phyloP scores from a whole-genome alignment of 2,888 invertebrate genomes.

The Anoncus sp. region DNA sequence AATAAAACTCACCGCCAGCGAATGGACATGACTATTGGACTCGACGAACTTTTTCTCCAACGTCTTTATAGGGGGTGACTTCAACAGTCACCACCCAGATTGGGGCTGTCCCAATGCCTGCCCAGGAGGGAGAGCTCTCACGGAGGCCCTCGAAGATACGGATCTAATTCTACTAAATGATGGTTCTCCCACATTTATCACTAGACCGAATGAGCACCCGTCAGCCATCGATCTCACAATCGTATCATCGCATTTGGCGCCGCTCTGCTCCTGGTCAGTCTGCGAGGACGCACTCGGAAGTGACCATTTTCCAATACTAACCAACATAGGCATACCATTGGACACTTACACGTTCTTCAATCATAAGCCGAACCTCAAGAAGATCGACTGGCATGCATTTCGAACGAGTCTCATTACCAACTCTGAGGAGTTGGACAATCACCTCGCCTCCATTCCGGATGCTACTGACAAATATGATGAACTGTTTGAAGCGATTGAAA shows the following conservation, averaged over 20 bases:
- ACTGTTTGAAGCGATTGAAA: no score
- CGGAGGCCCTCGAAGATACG: neutral
- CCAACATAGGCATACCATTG: neutral
- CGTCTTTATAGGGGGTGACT: constrained; percentile 35
- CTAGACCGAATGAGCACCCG: neutral
- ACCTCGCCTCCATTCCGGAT: neutral
- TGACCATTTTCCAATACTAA: no score
- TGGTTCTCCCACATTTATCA: neutral
- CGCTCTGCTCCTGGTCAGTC: neutral
- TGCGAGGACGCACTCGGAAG: no score
- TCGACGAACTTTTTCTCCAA: neutral
- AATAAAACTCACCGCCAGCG: neutral
- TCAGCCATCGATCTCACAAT: constrained; percentile 1
- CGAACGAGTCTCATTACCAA: no score
- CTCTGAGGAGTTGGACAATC: no score
- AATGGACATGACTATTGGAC: neutral
- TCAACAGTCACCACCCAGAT: constrained; percentile 26
- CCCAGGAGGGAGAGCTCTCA: neutral
- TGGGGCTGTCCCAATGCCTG: constrained; percentile 9
- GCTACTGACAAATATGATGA: no score
- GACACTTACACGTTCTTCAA: neutral
- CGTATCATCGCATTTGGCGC: neutral
- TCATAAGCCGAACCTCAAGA: neutral
- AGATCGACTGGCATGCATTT: neutral
- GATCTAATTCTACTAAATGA: neutral